phyloP scores from a whole-genome alignment of 2,888 invertebrate species.

The Caenorhabditis virilis region DNA sequence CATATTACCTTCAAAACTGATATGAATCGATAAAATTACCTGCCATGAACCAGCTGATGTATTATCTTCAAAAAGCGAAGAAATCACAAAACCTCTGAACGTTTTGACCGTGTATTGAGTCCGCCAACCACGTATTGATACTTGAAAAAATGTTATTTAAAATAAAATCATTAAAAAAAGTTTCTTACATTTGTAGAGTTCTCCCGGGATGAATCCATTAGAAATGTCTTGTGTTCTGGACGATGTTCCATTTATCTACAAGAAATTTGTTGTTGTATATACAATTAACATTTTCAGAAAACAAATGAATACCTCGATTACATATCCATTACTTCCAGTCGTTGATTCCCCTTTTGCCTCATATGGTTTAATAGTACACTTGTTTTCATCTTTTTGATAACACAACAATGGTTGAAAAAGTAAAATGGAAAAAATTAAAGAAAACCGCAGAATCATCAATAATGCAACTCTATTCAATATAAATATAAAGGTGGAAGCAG shows the following conservation, averaged over 20 bases:
- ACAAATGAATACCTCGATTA: constrained; percentile 48
- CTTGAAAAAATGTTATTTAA: constrained; percentile 36
- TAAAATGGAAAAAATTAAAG: too few species aligned
- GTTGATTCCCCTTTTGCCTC: constrained; percentile 54
- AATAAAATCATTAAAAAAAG: neutral
- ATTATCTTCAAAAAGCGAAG: constrained; percentile 57
- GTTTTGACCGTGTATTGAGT: constrained; percentile 68
- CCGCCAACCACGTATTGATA: constrained; percentile 62
- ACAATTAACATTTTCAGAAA: neutral
- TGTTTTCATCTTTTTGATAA: neutral
- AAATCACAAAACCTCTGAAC: constrained; percentile 68
- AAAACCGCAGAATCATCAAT: too few species aligned
- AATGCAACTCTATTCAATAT: too few species aligned
- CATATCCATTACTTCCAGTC: constrained; percentile 65
- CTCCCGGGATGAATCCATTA: constrained; percentile 62
- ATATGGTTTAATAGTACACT: constrained; percentile 49
- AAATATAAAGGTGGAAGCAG: too few species aligned
- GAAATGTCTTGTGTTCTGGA: constrained; percentile 30
- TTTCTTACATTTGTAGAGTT: constrained; percentile 49
- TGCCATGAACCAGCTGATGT: constrained; percentile 65
- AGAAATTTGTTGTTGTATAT: neutral
- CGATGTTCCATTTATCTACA: constrained; percentile 39
- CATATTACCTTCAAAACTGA: neutral
- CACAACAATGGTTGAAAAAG: too few species aligned
- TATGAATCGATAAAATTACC: constrained; percentile 24